Base-by-base conservation (phyloP, 2,797 vertebrate genomes). In the Enteromius afrohamiltoni region DNA sequence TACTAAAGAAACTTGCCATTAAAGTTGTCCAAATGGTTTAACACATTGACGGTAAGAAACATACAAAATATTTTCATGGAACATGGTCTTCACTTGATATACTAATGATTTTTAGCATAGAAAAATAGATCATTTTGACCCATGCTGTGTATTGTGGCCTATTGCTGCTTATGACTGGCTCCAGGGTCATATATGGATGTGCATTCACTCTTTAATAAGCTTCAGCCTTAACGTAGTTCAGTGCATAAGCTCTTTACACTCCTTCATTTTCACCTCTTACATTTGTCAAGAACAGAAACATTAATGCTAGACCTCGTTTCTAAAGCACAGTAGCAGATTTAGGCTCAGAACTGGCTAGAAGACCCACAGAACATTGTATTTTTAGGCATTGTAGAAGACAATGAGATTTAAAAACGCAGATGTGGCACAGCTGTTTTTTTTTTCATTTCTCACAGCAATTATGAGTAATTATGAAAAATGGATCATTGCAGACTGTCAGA, bases 211-310 rank as follows among this genome's bases (percentile, higher is more conserved):
- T 40, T 23, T 60, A 21, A 53, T 19, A 37, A n/a, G 49, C 19
- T 62, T 77, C 75, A 11, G 55, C 55, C 75, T 77, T 77, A 62
- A 62, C 14, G 6, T 29, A 26, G 34, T 29, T 45, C 75, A 77
- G 75, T 42, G 14, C 75, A 77, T 62, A 42, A 62, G 37, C 37
- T 42, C 3, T 62, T 58, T 19, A 62, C 55, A 45, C 74, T 58
- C 69, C 47, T 47, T 29, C 49, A 16, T 55, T 51, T 17, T 19
- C 45, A 17, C 45, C 9, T 29, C 17, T 71, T 26, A 13, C 0
- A 45, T 11, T 73, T 73, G 1, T 23, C 16, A 16, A 49, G 65
- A 60, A 60, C 23, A 6, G 55, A 23, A 26, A 62, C 5, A 29
- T 62, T 62, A 16, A 14, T 16, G 2, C 16, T 62, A 29, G 2